A percentile compares a stretch with the other conserved stretches of the same genome.
phyloP scores from a whole-genome alignment of 1,140 invertebrate species.

The Stegodyphus dumicola region DNA sequence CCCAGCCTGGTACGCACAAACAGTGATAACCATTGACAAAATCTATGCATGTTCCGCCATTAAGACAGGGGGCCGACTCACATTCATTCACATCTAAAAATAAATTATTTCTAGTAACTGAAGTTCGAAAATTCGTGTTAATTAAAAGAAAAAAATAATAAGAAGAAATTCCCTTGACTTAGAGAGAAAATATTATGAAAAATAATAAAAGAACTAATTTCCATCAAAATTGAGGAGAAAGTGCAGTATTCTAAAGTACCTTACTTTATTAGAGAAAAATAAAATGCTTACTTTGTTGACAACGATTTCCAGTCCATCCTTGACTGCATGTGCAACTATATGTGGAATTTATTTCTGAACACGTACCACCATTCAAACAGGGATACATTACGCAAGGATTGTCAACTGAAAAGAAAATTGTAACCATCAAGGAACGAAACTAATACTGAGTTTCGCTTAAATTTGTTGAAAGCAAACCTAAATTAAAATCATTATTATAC shows the following conservation, averaged over 20 bases:
- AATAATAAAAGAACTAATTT: no score
- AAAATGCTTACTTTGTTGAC: slow-evolving; percentile 54
- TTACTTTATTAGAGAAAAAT: not conserved
- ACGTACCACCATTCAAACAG: slow-evolving; percentile 86
- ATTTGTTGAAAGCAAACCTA: no score
- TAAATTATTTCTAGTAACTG: not conserved
- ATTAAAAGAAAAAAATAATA: no score
- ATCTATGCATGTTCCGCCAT: slow-evolving; percentile 92
- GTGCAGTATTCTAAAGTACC: no score
- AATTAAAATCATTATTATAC: no score
- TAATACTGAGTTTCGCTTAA: no score
- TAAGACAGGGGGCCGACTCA: slow-evolving; percentile 87
- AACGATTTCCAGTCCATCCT: slow-evolving; percentile 77
- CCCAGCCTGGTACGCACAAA: slow-evolving; percentile 63
- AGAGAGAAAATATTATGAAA: no score
- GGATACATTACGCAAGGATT: slow-evolving; percentile 70
- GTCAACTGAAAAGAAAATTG: slow-evolving; percentile 46
- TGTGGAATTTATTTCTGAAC: slow-evolving; percentile 67
- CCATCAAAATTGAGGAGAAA: no score
- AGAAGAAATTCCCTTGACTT: no score
- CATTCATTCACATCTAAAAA: slow-evolving; percentile 85
- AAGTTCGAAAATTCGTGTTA: no score
- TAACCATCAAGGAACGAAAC: no score
- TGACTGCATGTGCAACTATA: slow-evolving; percentile 80
- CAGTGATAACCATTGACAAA: slow-evolving; percentile 78